A percentile compares a stretch with the other conserved stretches of the same genome.
Conservation (phyloP, 2,888 invertebrate species). For the Atethmia centrago region DNA sequence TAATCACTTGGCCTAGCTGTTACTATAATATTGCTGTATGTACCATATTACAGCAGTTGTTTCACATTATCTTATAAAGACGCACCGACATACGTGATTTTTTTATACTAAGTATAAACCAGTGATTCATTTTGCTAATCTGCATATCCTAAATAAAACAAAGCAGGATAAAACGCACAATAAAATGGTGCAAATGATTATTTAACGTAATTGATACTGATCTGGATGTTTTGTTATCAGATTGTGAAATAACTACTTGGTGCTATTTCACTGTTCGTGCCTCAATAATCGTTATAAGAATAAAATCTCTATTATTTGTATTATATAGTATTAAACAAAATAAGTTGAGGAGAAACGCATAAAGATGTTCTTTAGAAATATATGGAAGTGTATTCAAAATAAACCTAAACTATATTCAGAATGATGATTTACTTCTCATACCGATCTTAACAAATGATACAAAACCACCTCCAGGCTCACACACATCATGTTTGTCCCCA, state of each 20-base stretch:
- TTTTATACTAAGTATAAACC: not conserved
- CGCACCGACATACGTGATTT: conserved; percentile 9
- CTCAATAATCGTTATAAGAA: conserved; percentile 77
- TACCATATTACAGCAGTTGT: conserved; percentile 27
- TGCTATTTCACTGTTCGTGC: conserved; percentile 89
- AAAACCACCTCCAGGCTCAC: not conserved
- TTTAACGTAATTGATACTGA: conserved; percentile 7
- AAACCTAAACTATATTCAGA: not conserved
- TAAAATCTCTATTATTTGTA: conserved; percentile 70
- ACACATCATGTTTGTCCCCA: too few relatives aligned
- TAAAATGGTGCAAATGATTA: not conserved
- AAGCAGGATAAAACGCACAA: conserved; percentile 24
- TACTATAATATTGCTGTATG: not conserved
- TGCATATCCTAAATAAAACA: conserved; percentile 19
- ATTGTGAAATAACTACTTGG: conserved; percentile 69
- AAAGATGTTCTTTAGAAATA: conserved; percentile 1
- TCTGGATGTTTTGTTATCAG: conserved; percentile 35
- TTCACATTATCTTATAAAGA: conserved; percentile 32
- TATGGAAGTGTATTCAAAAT: not conserved
- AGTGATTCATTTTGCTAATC: conserved; percentile 38
- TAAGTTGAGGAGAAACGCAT: conserved; percentile 46
- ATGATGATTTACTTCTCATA: not conserved
- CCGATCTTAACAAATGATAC: not conserved
- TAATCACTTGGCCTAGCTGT: not conserved
- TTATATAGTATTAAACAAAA: conserved; percentile 41